Evolutionary conservation across 2,113 vertebrate species (phyloP), one percentile per base, ranked within the genome.

Genomic region (Triplophysa tibetana): DNA sequence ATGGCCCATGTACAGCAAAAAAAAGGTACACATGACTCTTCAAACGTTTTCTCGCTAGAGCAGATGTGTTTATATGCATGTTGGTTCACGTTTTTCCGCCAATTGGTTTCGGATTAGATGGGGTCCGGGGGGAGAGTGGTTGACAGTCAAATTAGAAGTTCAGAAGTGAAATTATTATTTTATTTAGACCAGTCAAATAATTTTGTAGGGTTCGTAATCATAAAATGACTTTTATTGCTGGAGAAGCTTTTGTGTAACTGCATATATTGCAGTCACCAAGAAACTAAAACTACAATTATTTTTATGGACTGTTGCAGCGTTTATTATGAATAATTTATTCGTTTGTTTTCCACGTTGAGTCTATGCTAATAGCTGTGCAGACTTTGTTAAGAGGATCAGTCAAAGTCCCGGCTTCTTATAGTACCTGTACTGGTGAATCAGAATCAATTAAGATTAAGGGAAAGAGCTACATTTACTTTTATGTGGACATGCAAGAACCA

Each of bases 1-100:
- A 82, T 78, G n/a, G 13, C 43, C 1, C 54, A 75, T 64, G 54
- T 58, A 67, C 75, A 66, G 68, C 29, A 29, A 29, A 10, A 24
- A 21, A 23, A 26, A 41, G 10, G 41, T 72, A 64, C 38, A 48
- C 23, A 6, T 8, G 29, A 33, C 13, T 21, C 14, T 21, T 38
- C 17, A 9, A 10, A 26, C 10, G 8, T 17, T 77, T 48, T 60
- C 19, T 70, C 8, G 38, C 9, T 2, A 58, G 41, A 38, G 24
- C 14, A 41, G 33, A 65, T 65, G 8, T 19, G n/a, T 69, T 69
- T 48, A 19, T 69, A 17, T 56, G 52, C 52, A 5, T n/a, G 11
- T 21, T 38, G 17, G 52, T 56, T 54, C 5, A 11, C 10, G 29
- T 56, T 73, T 52, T 73, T 11, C 33, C 29, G 41, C 16, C 26